Evolutionary conservation across 2,113 vertebrate species (phyloP), one percentile per base, ranked within the genome.

Genomic region (Eurypyga helias): DNA sequence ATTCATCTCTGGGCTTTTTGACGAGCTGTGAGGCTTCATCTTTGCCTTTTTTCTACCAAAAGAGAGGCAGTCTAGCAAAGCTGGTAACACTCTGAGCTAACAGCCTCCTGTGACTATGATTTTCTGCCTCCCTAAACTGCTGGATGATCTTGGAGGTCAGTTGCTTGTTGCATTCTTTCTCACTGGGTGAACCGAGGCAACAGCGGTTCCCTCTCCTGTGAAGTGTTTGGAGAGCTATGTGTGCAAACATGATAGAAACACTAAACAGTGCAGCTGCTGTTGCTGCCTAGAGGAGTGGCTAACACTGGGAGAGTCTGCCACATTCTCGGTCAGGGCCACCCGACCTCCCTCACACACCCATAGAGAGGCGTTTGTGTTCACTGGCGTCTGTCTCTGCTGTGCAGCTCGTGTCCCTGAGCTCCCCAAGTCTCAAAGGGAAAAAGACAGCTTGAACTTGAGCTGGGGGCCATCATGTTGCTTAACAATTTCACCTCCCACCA

Each of bases 1-100:
- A 91, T 94, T 91, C 31, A 83, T 96, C 70, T 91, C 78, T 43
- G 31, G 84, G 66, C 29, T 76, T 89, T 90, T 87, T 82, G 83
- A 94, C 10, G 43, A 85, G 77, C n/a, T 71, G 8, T 60, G 45
- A 91, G 64, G n/a, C 36, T 92, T 94, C 84, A 46, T 89, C 78
- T 89, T 91, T 71, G 21, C 78, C 52, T 86, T 92, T 87, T 84
- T 89, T 60, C 51, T 84, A 29, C 34, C 78, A 54, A 31, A 80
- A 91, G 60, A 88, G 61, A 76, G 69, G 69, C 80, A 84, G 34
- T 87, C 48, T 46, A 57, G 80, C 3, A 2, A 87, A 94, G 61
- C 57, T 89, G 84, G 45, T 67, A 72, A 48, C 29, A 14, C 70
- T 70, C 38, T 41, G 77, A 82, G 67, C 24, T 94, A 82, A 48